These are phyloP conservation scores for Leptinotarsa texana DNA, from an alignment of 1,140 invertebrate species.

Conservation along the genomic window DNA sequence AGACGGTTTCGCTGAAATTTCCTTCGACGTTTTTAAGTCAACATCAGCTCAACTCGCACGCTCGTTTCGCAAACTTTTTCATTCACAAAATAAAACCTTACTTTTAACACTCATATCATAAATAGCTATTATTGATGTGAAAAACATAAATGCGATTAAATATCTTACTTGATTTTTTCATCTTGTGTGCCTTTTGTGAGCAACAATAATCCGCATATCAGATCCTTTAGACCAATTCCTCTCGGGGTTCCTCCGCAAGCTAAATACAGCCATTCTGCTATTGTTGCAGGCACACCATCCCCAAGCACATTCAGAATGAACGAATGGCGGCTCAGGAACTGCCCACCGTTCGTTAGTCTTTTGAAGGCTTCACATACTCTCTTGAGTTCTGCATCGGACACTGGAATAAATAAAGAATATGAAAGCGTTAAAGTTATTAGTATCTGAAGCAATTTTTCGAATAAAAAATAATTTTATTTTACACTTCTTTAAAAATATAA, in stretches of 20 bases:
- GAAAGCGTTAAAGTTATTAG: too few relatives aligned
- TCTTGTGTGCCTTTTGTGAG: constrained; percentile 80
- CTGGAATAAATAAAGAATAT: constrained; percentile 58
- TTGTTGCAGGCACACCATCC: constrained; percentile 75
- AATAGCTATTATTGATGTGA: too few relatives aligned
- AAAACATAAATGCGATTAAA: too few relatives aligned
- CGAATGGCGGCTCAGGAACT: constrained; percentile 69
- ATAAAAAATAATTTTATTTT: too few relatives aligned
- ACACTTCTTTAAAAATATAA: too few relatives aligned
- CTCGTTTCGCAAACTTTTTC: too few relatives aligned
- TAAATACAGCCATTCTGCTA: constrained; percentile 78
- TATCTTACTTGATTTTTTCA: constrained; percentile 82
- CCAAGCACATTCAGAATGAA: constrained; percentile 83
- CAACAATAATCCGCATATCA: constrained; percentile 81
- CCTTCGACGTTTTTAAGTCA: too few relatives aligned
- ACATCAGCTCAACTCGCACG: too few relatives aligned
- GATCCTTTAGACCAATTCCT: constrained; percentile 81
- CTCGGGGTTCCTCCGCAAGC: constrained; percentile 80
- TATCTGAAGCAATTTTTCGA: too few relatives aligned
- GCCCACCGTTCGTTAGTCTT: constrained; percentile 71
- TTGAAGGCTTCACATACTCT: constrained; percentile 85
- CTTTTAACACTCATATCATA: too few relatives aligned
- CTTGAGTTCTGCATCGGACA: constrained; percentile 78
- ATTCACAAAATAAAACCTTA: too few relatives aligned
- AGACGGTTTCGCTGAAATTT: too few relatives aligned